These are phyloP conservation scores for Drosophila chauvacae DNA, from an alignment of 1,140 invertebrate genomes.

Conservation along the genomic window DNA sequence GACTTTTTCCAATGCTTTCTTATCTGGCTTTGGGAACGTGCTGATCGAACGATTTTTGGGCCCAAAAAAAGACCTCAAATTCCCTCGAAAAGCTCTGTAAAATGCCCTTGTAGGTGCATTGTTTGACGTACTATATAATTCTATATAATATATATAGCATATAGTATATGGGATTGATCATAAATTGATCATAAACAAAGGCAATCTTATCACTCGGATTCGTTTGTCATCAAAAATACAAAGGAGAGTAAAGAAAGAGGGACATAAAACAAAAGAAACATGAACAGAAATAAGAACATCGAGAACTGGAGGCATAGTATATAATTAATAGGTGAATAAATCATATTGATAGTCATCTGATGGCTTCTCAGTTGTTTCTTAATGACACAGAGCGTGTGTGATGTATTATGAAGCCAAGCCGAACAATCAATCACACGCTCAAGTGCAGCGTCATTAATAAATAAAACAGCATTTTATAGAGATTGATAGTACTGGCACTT, in stretches of 20 bases:
- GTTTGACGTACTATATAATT: slow-evolving; percentile 1
- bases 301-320: slow-evolving; percentile 22
- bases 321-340: slow-evolving; percentile 56
- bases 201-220: slow-evolving; percentile 57
- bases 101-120: slow-evolving; percentile 28
- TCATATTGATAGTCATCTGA: slow-evolving; percentile 48
- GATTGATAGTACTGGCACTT: slow-evolving; percentile 52
- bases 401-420: slow-evolving; percentile 40
- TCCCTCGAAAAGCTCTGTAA: neutral
- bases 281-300: slow-evolving; percentile 17
- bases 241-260: slow-evolving; percentile 4
- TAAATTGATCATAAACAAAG: slow-evolving; percentile 42
- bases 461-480: slow-evolving; percentile 52
- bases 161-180: slow-evolving; percentile 26
- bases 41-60: slow-evolving; percentile 22
- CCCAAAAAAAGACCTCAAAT: slow-evolving; percentile 2
- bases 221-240: slow-evolving; percentile 20
- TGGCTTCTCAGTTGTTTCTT: slow-evolving; percentile 30
- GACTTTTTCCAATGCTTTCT: slow-evolving; percentile 17
- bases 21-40: slow-evolving; percentile 25
- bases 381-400: slow-evolving; percentile 17
- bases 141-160: neutral
- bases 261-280: slow-evolving; percentile 2
- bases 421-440: slow-evolving; percentile 62
- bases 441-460: slow-evolving; percentile 54